Evolutionary conservation across 1,140 invertebrate genomes (phyloP).

Genomic region (Drosophila melanica): DNA sequence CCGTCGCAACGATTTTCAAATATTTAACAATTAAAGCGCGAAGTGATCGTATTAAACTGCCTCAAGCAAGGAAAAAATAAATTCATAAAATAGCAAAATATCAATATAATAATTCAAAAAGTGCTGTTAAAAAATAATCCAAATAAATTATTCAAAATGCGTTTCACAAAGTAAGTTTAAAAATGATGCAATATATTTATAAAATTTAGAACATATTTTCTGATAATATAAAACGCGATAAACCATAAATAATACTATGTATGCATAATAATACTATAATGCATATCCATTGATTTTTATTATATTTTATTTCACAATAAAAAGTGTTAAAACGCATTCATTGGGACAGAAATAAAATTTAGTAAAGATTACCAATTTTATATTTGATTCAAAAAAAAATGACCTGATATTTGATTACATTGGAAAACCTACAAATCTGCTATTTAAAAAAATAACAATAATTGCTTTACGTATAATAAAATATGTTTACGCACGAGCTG

Average conservation of each 20-base stretch:
- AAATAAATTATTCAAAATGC: constrained; percentile 46
- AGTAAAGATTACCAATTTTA: not conserved
- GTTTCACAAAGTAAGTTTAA: constrained; percentile 64
- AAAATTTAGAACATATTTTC: not conserved
- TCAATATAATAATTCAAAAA: not conserved
- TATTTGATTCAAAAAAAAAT: too few species aligned
- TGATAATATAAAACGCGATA: not conserved
- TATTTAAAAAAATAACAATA: too few species aligned
- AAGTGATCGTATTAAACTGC: constrained; percentile 30
- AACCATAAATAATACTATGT: not conserved
- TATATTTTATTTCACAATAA: too few species aligned
- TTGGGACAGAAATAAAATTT: not conserved
- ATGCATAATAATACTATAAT: too few species aligned
- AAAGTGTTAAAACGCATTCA: too few species aligned
- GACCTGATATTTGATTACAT: too few species aligned
- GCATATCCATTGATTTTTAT: not conserved
- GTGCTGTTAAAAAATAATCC: constrained; percentile 1
- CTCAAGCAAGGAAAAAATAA: not conserved
- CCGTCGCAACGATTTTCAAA: constrained; percentile 40
- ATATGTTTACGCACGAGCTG: not conserved
- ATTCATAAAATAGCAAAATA: not conserved
- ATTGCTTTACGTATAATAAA: too few species aligned
- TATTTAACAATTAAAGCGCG: constrained; percentile 40
- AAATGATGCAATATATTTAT: not conserved
- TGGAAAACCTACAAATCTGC: too few species aligned